Evolutionary conservation across 2,113 vertebrate genomes (phyloP), one percentile per base, ranked within the genome.

Genomic region (Notothenia rossii): DNA sequence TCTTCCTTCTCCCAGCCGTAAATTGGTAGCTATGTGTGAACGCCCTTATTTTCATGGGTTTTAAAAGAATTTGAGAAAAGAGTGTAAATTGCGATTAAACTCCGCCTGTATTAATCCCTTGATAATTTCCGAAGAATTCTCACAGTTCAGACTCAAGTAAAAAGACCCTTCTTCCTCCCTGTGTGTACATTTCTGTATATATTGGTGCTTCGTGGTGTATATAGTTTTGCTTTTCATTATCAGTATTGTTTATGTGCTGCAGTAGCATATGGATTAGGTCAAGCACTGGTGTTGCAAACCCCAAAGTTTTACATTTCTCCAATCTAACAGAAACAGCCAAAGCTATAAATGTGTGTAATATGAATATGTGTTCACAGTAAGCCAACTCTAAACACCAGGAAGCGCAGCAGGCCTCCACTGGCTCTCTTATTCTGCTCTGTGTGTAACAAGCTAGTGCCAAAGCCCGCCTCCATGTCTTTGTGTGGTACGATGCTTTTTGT

Each of bases 181-280:
- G 69, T 58, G 77, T 85, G 76, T 91, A 84, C 62, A 77, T 89
- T 75, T 94, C 51, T 94, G 92, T 94, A 93, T 91, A 94, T 94
- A 86, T 93, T 83, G 82, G 81, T 81, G 78, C 90, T 81, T 78
- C 85, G 64, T 90, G 87, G 69, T 95, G 91, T 93, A 86, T 82
- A 94, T 93, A 91, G 88, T 92, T 91, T 79, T 90, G 89, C 81
- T 74, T 87, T 63, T 77, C 51, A 62, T 85, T 59, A 84, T 88
- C 82, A 85, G 79, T 84, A 60, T 83, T 71, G 75, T 88, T 81
- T 56, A 50, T 74, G 70, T 88, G 78, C 79, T 81, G 62, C 83
- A 84, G 84, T 72, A 40, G 61, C 75, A 49, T 67, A 59, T 64
- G 63, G 51, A 65, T 68, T 67, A 87, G 77, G 77, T 92, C 78